Percentiles rank a stretch among this genome's conserved stretches.
Conservation (phyloP, 2,888 invertebrate species). For the Tipula confusa region DNA sequence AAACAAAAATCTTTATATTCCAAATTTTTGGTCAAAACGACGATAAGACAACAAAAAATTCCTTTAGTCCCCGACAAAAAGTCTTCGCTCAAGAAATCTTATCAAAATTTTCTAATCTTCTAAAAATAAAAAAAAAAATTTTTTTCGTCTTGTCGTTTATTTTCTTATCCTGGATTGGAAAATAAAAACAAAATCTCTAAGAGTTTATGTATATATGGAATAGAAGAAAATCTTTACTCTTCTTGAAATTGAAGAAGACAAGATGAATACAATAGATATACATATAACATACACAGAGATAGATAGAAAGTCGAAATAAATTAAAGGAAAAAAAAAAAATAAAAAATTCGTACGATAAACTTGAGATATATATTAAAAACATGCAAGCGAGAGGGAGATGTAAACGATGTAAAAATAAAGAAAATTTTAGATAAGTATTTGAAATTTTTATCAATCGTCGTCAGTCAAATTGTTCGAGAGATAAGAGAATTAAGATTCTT, state of each 20-base stretch:
- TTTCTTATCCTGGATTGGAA: slow-evolving; percentile 25
- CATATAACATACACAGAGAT: background rate
- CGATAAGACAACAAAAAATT: slow-evolving; percentile 15
- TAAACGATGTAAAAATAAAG: background rate
- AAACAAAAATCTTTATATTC: slow-evolving; percentile 25
- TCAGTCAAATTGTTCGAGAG: slow-evolving; percentile 12
- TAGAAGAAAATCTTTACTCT: background rate
- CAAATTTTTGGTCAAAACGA: background rate
- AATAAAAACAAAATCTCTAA: background rate
- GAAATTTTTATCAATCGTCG: slow-evolving; percentile 20
- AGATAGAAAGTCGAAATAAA: slow-evolving; percentile 20
- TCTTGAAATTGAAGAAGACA: slow-evolving; percentile 3
- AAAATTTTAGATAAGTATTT: background rate
- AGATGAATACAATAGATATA: background rate
- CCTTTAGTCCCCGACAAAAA: slow-evolving; percentile 25
- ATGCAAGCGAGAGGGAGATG: background rate
- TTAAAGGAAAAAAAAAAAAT: background rate
- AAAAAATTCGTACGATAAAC: slow-evolving; percentile 5
- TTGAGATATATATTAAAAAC: background rate
- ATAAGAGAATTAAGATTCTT: slow-evolving; percentile 3
- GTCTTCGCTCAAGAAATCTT: slow-evolving; percentile 12
- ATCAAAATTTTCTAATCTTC: background rate
- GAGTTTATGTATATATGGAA: background rate
- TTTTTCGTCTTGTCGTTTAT: slow-evolving; percentile 9
- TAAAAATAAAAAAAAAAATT: no score